phyloP scores from a whole-genome alignment of 1,140 invertebrate species.

The Physella acuta region DNA sequence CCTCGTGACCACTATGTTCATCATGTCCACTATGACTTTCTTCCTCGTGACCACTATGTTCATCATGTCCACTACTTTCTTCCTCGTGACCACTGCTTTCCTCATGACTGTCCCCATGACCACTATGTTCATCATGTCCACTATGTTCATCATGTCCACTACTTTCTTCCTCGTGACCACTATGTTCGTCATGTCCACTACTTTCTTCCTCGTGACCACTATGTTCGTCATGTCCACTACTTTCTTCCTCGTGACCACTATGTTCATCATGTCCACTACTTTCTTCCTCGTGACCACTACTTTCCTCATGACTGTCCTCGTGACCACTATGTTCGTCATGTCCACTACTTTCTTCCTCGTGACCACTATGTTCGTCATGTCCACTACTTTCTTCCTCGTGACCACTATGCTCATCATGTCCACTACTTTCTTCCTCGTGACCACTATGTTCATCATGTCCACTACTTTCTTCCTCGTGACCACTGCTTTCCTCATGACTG shows the following conservation, averaged over 20 bases:
- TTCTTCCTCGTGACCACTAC: not conserved
- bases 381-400: not conserved
- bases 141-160: not conserved
- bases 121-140: not conserved
- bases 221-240: not conserved
- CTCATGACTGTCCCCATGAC: not conserved
- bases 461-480: not conserved
- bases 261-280: not conserved
- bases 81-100: not conserved
- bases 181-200: not conserved
- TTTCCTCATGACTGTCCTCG: not conserved
- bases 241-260: not conserved
- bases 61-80: not conserved
- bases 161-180: not conserved
- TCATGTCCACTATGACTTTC: not conserved
- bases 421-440: not conserved
- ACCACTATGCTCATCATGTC: not conserved
- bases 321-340: not conserved
- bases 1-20: not conserved
- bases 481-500: not conserved
- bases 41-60: not conserved
- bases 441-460: not conserved
- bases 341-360: not conserved
- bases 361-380: not conserved
- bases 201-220: not conserved